A percentile compares a stretch with the other conserved stretches of the same genome.
phyloP scores from a whole-genome alignment of 2,113 vertebrate species.

The Nesoenas mayeri region DNA sequence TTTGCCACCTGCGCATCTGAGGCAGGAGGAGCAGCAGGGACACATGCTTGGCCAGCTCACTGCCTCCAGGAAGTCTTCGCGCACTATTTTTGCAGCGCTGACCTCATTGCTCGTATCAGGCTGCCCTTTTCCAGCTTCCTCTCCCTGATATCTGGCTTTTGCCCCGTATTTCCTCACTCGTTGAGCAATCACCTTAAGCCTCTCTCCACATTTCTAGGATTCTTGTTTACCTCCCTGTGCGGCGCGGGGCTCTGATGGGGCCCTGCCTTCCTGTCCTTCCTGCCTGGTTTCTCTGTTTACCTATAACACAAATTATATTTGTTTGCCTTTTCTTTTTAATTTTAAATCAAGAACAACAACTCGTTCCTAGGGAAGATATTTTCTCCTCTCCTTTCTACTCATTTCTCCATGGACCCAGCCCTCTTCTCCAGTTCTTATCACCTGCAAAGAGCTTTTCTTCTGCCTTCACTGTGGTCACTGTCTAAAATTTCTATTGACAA shows the following conservation, averaged over 20 bases:
- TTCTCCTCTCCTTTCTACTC: not conserved
- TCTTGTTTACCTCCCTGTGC: not conserved
- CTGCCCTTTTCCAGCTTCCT: constrained; percentile 60
- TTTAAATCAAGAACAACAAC: not conserved
- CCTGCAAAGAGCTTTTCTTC: not conserved
- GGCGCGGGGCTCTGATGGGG: not conserved
- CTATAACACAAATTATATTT: not conserved
- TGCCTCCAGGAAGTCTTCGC: constrained; percentile 4
- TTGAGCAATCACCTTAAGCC: constrained; percentile 57
- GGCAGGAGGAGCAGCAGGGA: not conserved
- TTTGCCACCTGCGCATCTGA: not conserved
- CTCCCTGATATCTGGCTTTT: constrained; percentile 41
- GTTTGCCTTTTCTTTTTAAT: not conserved
- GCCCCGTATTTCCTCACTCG: not conserved
- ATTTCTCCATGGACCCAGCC: not conserved
- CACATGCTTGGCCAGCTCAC: not conserved
- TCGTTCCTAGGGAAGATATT: not conserved
- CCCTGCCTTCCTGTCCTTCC: constrained; percentile 41
- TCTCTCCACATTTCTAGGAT: constrained; percentile 49
- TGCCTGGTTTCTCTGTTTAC: constrained; percentile 48
- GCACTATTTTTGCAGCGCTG: constrained; percentile 36
- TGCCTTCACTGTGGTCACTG: not conserved
- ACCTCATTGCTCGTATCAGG: constrained; percentile 21
- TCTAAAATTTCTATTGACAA: not conserved
- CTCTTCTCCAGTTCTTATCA: not conserved